Conservation (phyloP, 2,888 invertebrate species). For the Ditylenchus weischeri region DNA sequence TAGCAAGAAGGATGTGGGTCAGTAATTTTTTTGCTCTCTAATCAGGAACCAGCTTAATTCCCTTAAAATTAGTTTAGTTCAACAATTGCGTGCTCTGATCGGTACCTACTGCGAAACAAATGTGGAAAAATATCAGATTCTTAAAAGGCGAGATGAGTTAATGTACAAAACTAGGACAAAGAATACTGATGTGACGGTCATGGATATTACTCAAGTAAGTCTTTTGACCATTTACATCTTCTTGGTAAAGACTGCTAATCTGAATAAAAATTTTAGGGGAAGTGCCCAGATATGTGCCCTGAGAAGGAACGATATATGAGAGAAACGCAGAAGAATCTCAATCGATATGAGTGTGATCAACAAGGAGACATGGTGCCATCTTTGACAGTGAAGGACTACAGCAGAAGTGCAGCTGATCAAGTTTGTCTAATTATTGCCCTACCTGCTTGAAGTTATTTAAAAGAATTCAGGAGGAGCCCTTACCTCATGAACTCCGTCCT, state of each 20-base stretch:
- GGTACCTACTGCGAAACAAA: slow-evolving; percentile 29
- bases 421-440: not conserved
- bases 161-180: slow-evolving; percentile 41
- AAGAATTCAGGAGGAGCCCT: slow-evolving; percentile 72
- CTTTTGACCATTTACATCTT: slow-evolving; percentile 2
- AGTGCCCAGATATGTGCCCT: slow-evolving; percentile 50
- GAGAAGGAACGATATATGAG: slow-evolving; percentile 66
- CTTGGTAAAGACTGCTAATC: not conserved
- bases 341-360: slow-evolving; percentile 59
- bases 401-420: slow-evolving; percentile 89
- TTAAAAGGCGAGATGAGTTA: slow-evolving; percentile 53
- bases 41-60: too few relatives aligned
- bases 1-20: too few relatives aligned
- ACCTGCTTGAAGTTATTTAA: not conserved
- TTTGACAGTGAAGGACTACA: slow-evolving; percentile 76
- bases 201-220: slow-evolving; percentile 13
- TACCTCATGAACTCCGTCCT: slow-evolving; percentile 87
- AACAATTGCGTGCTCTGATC: slow-evolving; percentile 14
- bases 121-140: slow-evolving; percentile 45
- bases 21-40: too few relatives aligned
- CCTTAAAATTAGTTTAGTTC: slow-evolving; percentile 7
- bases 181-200: slow-evolving; percentile 18
- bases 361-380: slow-evolving; percentile 36
- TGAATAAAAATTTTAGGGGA: slow-evolving; percentile 26
- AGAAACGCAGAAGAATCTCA: slow-evolving; percentile 60